A percentile compares a stretch with the other conserved stretches of the same genome.
phyloP scores from a whole-genome alignment of 2,113 vertebrate genomes.

The Erpornis zantholeuca region DNA sequence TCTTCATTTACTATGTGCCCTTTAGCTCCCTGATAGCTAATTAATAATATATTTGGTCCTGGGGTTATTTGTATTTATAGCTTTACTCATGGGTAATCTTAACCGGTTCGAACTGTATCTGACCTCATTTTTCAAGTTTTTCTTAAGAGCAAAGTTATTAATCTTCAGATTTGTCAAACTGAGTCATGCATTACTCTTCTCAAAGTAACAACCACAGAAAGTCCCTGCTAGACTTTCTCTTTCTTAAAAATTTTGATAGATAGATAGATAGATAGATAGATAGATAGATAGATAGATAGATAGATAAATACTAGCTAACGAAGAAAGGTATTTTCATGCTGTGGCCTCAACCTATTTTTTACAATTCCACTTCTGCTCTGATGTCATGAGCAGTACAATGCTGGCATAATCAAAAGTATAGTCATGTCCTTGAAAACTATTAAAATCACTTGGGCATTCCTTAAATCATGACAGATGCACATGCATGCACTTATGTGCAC shows the following conservation, averaged over 20 bases:
- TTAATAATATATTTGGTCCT: not conserved
- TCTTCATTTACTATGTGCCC: not conserved
- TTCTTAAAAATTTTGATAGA: not conserved
- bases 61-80: not conserved
- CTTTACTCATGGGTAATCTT: not conserved
- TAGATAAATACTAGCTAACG: not conserved
- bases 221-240: not conserved
- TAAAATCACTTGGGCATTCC: not conserved
- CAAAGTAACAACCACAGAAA: constrained; percentile 5
- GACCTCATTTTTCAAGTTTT: constrained; percentile 35
- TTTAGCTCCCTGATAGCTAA: not conserved
- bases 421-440: not conserved
- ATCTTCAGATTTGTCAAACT: constrained; percentile 2
- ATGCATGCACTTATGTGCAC: not conserved
- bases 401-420: not conserved
- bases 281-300: not conserved
- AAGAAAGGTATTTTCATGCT: not conserved
- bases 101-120: not conserved
- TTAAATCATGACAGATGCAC: not conserved
- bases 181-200: not conserved
- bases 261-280: not conserved
- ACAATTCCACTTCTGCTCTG: not conserved
- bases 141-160: not conserved
- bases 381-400: not conserved
- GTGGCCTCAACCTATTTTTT: not conserved